Percentiles rank a stretch among this genome's conserved stretches.
Conservation (phyloP, 2,888 invertebrate genomes). For the Rutpela maculata region DNA sequence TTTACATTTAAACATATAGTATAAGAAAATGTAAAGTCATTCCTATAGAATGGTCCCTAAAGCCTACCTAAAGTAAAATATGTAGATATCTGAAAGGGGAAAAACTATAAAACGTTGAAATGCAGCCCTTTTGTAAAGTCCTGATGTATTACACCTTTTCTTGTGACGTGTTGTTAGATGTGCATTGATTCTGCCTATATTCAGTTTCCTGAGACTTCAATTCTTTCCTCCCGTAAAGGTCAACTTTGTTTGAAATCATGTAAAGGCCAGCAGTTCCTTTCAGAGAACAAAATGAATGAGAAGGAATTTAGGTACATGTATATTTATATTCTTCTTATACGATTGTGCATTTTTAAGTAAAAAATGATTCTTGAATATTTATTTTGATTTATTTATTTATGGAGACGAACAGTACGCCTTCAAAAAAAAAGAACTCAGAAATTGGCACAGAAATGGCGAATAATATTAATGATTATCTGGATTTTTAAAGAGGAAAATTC, state of each 20-base stretch:
- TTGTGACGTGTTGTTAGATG: slow-evolving; percentile 6
- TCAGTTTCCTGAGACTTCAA: slow-evolving; percentile 4
- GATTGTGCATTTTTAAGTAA: no score
- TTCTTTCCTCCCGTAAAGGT: background rate
- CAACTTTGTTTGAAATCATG: background rate
- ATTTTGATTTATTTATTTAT: no score
- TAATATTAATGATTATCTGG: no score
- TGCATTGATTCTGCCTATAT: slow-evolving; percentile 27
- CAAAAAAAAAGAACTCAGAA: no score
- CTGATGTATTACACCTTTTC: slow-evolving; percentile 25
- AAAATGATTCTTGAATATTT: no score
- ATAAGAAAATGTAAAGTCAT: background rate
- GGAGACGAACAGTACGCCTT: no score
- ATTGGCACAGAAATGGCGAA: no score
- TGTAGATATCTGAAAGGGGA: slow-evolving; percentile 1
- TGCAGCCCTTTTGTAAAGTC: slow-evolving; percentile 8
- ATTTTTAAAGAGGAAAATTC: no score
- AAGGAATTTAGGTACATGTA: background rate
- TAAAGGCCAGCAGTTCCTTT: background rate
- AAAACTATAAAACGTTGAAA: slow-evolving; percentile 1
- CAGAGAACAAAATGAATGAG: no score
- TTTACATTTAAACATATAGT: background rate
- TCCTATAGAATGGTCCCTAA: slow-evolving; percentile 2
- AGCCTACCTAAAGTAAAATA: background rate
- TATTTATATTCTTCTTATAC: no score